Evolutionary conservation across 2,888 invertebrate genomes (phyloP), one percentile per base, ranked within the genome.

Genomic region (Hoplodrina ambigua): DNA sequence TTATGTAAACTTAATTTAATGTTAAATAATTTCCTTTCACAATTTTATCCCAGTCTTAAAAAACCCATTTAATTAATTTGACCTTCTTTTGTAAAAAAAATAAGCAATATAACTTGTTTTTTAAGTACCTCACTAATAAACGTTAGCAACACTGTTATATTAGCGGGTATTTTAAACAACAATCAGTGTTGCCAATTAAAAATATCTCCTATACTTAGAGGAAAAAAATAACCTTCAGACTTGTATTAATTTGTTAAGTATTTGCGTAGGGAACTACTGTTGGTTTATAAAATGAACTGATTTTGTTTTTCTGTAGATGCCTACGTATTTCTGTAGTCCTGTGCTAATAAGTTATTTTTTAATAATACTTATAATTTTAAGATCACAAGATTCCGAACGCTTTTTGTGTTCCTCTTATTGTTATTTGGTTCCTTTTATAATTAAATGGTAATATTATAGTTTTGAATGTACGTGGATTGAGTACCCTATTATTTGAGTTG

Each of bases 391-490:
- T 86, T 87, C 81, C 80, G 86, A 84, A 88, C 85, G 83, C 87
- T 80, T 81, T 79, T 81, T 84, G 87, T 87, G 91, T 91, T 91
- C 89, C 88, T 87, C 78, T 85, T 86, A 85, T 88, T 89, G 90
- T 91, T 90, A 88, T 89, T 90, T 89, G 86, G 89, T 90, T 90
- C 88, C 89, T 88, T 81, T 85, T 80, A 80, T 84, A 83, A 83
- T 87, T 86, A 87, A 88, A 86, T 82, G 81, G 83, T 85, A 78
- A 81, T 80, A 80, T 84, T 88, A 81, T 86, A 81, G 58, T 73
- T 70, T 59, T 62, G 59, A 69, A 76, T 65, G 64, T 60, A 84
- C 76, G 69, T 78, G 73, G 62, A 80, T 72, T 78, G 80, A 86
- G 85, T 88, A 80, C 85, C 82, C 85, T 87, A 86, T 85, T 84